Evolutionary conservation across 2,113 vertebrate genomes (phyloP).

Genomic region (Himantopus leucocephalus): DNA sequence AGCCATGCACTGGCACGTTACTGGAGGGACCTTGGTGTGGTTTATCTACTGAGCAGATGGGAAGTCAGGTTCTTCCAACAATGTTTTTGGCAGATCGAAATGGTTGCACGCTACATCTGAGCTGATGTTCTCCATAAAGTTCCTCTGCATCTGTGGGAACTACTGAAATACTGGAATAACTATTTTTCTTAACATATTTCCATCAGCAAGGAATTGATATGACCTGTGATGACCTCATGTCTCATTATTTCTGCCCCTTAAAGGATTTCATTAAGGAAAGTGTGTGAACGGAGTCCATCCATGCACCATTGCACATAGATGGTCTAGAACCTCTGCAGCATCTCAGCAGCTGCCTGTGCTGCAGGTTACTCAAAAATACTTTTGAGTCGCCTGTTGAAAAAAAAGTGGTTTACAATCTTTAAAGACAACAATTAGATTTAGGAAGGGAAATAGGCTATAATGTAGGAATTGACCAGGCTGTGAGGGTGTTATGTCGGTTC

Average conservation of each 20-base stretch:
- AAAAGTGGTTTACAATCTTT: neutral
- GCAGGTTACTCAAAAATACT: neutral
- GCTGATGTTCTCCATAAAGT: neutral
- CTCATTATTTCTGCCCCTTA: neutral
- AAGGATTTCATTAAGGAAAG: neutral
- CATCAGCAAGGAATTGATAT: neutral
- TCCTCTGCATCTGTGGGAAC: neutral
- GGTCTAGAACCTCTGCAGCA: neutral
- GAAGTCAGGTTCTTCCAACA: neutral
- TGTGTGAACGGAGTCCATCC: neutral
- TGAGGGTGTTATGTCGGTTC: neutral
- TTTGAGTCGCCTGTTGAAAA: neutral
- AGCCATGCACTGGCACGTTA: accelerated
- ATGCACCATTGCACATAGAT: neutral
- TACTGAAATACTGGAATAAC: neutral
- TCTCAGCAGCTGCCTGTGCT: neutral
- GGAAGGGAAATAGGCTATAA: neutral
- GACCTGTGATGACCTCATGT: neutral
- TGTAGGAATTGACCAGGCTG: neutral
- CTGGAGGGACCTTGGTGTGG: neutral
- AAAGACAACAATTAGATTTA: neutral
- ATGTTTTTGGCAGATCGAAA: neutral
- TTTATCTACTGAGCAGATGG: neutral
- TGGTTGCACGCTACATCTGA: accelerated
- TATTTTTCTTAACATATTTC: neutral